Percentiles rank a stretch among this genome's conserved stretches.
Evolutionary conservation across 2,888 invertebrate species (phyloP).

Genomic region (Aleiodes leptofemur): DNA sequence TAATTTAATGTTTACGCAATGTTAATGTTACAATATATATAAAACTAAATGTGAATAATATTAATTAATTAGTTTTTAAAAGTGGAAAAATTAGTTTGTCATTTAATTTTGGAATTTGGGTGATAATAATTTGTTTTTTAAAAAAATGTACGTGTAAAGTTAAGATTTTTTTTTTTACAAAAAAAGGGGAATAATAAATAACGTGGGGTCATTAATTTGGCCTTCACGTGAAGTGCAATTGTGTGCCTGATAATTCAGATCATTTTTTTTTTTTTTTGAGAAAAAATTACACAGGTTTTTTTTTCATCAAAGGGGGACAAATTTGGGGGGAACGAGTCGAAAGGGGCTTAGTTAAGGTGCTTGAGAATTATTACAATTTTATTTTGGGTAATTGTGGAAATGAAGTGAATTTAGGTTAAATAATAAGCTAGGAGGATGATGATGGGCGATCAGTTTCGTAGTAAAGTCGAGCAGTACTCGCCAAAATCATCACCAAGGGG

Average conservation of each 20-base stretch:
- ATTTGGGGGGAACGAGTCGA: neutral
- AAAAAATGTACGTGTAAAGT: neutral
- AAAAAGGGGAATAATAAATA: neutral
- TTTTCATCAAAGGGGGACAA: neutral
- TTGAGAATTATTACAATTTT: neutral
- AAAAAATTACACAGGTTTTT: neutral
- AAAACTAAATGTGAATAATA: neutral
- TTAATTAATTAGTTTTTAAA: neutral
- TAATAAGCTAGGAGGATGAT: constrained; percentile 81
- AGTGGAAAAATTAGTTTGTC: neutral
- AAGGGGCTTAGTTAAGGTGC: neutral
- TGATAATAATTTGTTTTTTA: neutral
- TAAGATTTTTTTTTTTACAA: neutral
- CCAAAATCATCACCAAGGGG: constrained; percentile 96
- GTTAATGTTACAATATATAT: neutral
- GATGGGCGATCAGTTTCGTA: constrained; percentile 93
- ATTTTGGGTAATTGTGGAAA: constrained; percentile 17
- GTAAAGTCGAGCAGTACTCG: constrained; percentile 93
- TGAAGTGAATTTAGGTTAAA: constrained; percentile 59
- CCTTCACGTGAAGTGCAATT: constrained; percentile 25
- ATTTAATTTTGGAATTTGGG: neutral
- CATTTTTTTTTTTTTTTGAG: neutral
- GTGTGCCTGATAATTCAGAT: neutral
- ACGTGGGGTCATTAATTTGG: constrained; percentile 18
- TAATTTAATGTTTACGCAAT: constrained; percentile 30